phyloP scores from a whole-genome alignment of 1,140 invertebrate genomes.

The Aphelinus atriplicis region DNA sequence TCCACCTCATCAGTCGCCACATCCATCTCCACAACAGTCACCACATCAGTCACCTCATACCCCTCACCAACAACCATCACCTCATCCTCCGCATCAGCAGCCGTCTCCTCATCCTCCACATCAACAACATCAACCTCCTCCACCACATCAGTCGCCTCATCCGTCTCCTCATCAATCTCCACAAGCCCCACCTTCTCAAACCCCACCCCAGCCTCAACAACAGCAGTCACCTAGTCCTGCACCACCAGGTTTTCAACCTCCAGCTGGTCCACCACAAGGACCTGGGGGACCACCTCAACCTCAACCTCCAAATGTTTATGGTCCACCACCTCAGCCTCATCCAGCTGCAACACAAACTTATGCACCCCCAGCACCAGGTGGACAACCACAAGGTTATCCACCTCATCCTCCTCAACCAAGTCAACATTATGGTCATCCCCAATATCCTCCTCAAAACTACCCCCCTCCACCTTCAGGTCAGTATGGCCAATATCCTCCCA shows the following conservation, averaged over 20 bases:
- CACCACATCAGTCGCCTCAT: constrained; percentile 49
- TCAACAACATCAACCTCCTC: constrained; percentile 51
- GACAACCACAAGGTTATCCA: constrained; percentile 61
- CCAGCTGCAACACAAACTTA: constrained; percentile 63
- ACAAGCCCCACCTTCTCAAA: constrained; percentile 57
- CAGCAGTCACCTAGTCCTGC: constrained; percentile 61
- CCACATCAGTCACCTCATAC: constrained; percentile 52
- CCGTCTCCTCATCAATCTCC: constrained; percentile 51
- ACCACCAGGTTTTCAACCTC: constrained; percentile 62
- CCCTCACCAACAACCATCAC: constrained; percentile 48
- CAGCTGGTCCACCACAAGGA: constrained; percentile 60
- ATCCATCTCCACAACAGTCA: constrained; percentile 51
- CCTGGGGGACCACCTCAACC: constrained; percentile 56
- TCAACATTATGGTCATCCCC: constrained; percentile 63
- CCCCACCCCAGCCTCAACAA: constrained; percentile 55
- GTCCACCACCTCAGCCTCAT: constrained; percentile 58
- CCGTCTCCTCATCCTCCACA: constrained; percentile 55
- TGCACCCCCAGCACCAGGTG: constrained; percentile 59
- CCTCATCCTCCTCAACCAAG: constrained; percentile 62
- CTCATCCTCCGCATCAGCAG: constrained; percentile 56
- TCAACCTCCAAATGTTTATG: constrained; percentile 55
- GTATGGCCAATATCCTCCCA: constrained; percentile 62
- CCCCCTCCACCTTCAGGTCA: constrained; percentile 61
- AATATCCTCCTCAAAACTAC: constrained; percentile 64
- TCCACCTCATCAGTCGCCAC: constrained; percentile 47